Evolutionary conservation across 2,888 invertebrate species (phyloP), one percentile per base, ranked within the genome.

Genomic region (Cephus pulcher): DNA sequence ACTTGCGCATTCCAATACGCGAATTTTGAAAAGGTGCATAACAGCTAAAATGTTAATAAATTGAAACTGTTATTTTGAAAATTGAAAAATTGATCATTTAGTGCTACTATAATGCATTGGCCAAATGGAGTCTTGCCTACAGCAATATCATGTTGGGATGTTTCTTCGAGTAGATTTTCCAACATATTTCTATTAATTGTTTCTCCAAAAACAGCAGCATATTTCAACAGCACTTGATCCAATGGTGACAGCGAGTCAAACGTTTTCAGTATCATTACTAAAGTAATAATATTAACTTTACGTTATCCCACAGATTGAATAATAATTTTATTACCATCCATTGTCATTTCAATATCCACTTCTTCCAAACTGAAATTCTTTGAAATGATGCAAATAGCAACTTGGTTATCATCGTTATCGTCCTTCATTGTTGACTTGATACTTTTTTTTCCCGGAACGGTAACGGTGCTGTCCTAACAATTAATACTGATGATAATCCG

Each of bases 191-290:
- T 92, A 1, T 94, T 93, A 83, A 95, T 94, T n/a, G 93, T 92
- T 77, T 94, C 94, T 0, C 95, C 95, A 12, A 95, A 90, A 4
- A 95, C 94, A 0, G 95, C 93, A 12, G 94, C 94, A 83, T 94
- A 94, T 90, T 95, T 95, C 40, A 95, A 86, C 23, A 95, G 86
- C 86, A 94, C 92, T 89, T 95, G 95, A 87, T 95, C 95, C 81
- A 94, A 93, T 0, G 94, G 93, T 4, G 93, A 93, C 80, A 95
- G 86, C 0, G 94, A 94, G 87, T 95, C 95, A 84, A 94, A 95
- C 0, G 94, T 93, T 89, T 94, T 94, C 83, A 95, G 86, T 78
- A 95, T 93, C 79, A 94, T 92, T 34, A 93, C 95, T 94, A 84
- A n/a, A 91, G 15, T 40, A 15, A 40, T 40, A 76, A 15, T 1